Conservation (phyloP, 2,888 invertebrate species). For the Lathronympha strigana region DNA sequence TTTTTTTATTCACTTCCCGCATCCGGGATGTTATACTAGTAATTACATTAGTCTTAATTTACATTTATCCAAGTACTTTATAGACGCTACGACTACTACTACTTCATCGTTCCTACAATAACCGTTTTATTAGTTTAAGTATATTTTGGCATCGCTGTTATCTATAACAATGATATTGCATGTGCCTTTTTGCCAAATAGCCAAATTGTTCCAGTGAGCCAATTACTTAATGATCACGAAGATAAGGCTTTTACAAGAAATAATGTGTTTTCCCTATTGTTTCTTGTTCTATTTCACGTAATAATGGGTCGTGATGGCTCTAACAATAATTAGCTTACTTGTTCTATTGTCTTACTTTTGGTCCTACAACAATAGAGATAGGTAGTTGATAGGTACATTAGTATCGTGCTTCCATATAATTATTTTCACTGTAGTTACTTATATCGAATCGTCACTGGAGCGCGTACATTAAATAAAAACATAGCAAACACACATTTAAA, state of each 20-base stretch:
- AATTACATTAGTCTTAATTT: no score
- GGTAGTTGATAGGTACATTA: background rate
- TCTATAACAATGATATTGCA: no score
- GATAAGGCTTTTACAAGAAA: background rate
- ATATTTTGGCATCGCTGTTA: no score
- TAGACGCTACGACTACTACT: no score
- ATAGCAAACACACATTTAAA: no score
- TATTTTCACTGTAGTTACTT: background rate
- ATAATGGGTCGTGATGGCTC: background rate
- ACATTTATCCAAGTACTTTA: no score
- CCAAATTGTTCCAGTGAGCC: background rate
- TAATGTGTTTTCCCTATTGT: background rate
- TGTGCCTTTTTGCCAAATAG: background rate
- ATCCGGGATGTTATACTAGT: no score
- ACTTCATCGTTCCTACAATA: no score
- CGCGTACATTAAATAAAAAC: background rate
- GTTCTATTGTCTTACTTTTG: conserved; percentile 15
- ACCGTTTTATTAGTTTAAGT: no score
- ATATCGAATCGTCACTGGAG: background rate
- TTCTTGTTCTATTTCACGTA: conserved; percentile 11
- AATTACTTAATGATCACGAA: conserved; percentile 9
- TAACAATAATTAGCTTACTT: background rate
- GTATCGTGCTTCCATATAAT: background rate
- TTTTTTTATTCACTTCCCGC: no score
- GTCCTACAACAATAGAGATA: conserved; percentile 9